Percentiles rank a stretch among this genome's conserved stretches.
These are phyloP conservation scores for Alsophila aescularia DNA, from an alignment of 2,888 invertebrate genomes.

Conservation along the genomic window DNA sequence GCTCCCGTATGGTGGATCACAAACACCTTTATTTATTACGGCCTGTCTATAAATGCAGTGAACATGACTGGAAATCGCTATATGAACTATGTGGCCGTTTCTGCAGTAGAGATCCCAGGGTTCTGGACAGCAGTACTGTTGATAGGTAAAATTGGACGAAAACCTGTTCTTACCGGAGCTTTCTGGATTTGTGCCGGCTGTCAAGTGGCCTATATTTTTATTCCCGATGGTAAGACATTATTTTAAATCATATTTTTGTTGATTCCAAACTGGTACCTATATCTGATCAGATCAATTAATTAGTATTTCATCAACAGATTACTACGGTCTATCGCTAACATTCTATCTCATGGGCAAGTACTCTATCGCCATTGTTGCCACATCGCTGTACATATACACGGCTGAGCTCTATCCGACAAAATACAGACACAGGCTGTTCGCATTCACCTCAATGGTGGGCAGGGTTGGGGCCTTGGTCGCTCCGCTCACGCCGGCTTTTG, in stretches of 20 bases:
- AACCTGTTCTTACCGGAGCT: conserved; percentile 80
- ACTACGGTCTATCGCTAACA: conserved; percentile 57
- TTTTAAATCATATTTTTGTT: neutral
- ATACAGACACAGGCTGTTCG: conserved; percentile 85
- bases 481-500: conserved; percentile 87
- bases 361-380: conserved; percentile 84
- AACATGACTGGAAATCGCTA: conserved; percentile 85
- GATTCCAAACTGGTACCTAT: neutral
- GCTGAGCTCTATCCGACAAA: conserved; percentile 88
- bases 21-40: conserved; percentile 86
- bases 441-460: conserved; percentile 87
- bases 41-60: conserved; percentile 86
- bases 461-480: conserved; percentile 87
- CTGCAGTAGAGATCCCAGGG: conserved; percentile 88
- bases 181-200: conserved; percentile 84
- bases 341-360: conserved; percentile 84
- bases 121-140: conserved; percentile 82
- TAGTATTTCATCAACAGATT: conserved; percentile 31
- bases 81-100: conserved; percentile 85
- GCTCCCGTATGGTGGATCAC: conserved; percentile 85
- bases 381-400: conserved; percentile 85
- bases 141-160: conserved; percentile 82
- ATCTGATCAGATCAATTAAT: neutral
- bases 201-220: conserved; percentile 82
- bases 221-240: conserved; percentile 69